Base-by-base conservation (phyloP, 1,140 invertebrate species). In the Drosophila suzukii region DNA sequence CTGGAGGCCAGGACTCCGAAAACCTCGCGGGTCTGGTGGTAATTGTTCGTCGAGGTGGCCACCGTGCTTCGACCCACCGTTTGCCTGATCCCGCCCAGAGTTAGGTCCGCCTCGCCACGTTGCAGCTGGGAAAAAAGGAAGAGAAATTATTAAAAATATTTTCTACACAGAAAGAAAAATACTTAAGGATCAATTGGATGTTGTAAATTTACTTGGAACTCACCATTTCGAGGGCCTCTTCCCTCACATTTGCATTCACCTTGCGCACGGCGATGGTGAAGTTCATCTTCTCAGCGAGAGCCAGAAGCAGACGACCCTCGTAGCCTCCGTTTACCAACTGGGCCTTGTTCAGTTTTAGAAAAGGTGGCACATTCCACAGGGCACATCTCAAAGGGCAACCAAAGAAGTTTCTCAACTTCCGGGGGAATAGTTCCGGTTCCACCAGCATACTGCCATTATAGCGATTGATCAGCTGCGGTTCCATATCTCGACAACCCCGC, bases 391-490 rank as follows among this genome's bases (percentile, higher is more conserved):
- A 8, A 0, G 72, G 58, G 11, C 91, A 91, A 0, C 81, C 79
- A 32, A 67, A 75, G 6, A 91, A 83, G 39, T 91, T 91, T 4
- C 27, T 6, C 32, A 91, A 49, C 30, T 91, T 91, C 3, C 75
- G 65, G 0, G 91, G 91, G 47, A 89, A 91, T 0, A 91, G 27
- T 2, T 58, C 67, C 0, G 72, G 60, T 11, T 66, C 12, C 7
- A 63, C 44, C 8, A 91, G 39, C 0, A 24, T 54, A 15, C 63
- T 72, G 2, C 83, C 86, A 36, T 90, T 76, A 34, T 85, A 91
- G 24, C 71, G 75, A 75, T 91, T 91, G 46, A 90, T 88, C 1
- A 85, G 66, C 34, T 60, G 47, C 2, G 83, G 86, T 20, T 61
- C 60, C 43, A 73, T 53, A 4, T 82, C 43, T 0, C 43, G 20